phyloP scores from a whole-genome alignment of 2,797 vertebrate species.

The Bovichtus variegatus region DNA sequence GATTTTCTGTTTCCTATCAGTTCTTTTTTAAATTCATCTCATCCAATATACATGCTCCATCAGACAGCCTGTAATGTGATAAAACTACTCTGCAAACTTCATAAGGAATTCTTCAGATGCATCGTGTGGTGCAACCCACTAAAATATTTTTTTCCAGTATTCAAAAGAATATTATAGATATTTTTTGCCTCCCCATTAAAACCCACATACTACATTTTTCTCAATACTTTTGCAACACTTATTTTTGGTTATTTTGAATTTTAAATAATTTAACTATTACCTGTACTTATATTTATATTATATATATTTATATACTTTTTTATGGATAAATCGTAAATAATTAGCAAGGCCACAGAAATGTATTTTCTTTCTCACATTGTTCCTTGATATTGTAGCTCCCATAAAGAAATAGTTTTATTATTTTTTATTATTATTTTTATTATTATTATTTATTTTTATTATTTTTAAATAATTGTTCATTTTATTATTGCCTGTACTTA shows the following conservation, averaged over 20 bases:
- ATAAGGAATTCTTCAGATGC: slow-evolving; percentile 34
- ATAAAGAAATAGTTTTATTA: not conserved
- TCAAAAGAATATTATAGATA: not conserved
- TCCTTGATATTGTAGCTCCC: not conserved
- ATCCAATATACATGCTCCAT: slow-evolving; percentile 27
- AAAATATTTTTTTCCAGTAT: not conserved
- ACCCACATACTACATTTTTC: not conserved
- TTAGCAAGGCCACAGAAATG: not conserved
- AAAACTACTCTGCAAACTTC: slow-evolving; percentile 31
- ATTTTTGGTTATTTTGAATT: no score
- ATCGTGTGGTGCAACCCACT: not conserved
- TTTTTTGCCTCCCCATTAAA: not conserved
- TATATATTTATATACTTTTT: no score
- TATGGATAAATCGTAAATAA: not conserved
- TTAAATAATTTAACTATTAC: not conserved
- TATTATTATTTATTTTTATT: no score
- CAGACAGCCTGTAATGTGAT: slow-evolving; percentile 30
- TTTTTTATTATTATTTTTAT: no score
- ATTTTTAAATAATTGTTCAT: no score
- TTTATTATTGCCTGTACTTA: no score
- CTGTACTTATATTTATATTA: not conserved
- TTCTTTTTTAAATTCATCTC: slow-evolving; percentile 13
- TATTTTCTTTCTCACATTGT: not conserved
- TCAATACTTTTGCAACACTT: no score
- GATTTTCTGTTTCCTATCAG: not conserved